phyloP scores from a whole-genome alignment of 2,797 vertebrate species.

The Phaenicophaeus curvirostris region DNA sequence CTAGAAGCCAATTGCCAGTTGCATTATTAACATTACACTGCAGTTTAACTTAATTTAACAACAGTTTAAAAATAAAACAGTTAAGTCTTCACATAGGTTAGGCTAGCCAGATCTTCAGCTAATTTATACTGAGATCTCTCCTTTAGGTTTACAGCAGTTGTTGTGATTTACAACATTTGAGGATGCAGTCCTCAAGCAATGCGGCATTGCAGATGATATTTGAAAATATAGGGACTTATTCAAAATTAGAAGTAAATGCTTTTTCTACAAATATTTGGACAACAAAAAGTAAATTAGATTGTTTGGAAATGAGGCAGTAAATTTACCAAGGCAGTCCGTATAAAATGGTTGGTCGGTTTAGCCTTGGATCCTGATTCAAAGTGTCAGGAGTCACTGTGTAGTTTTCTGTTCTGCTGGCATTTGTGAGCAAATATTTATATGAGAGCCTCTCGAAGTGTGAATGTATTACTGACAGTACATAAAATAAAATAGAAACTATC shows the following conservation, averaged over 20 bases:
- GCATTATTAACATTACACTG: not conserved
- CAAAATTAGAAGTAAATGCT: conserved; percentile 1
- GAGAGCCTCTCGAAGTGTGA: conserved; percentile 45
- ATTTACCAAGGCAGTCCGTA: not conserved
- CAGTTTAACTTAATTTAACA: conserved; percentile 34
- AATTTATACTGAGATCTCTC: not conserved
- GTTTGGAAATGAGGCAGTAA: not conserved
- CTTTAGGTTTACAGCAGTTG: not conserved
- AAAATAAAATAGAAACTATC: not conserved
- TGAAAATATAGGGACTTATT: not conserved
- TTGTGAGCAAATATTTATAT: conserved; percentile 61
- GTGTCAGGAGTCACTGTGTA: not conserved
- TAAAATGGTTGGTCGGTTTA: conserved; percentile 20
- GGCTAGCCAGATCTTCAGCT: not conserved
- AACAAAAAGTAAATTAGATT: not conserved
- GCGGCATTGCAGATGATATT: not conserved
- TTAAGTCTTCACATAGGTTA: not conserved
- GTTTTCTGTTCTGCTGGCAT: conserved; percentile 37
- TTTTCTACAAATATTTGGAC: not conserved
- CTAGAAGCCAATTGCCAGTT: conserved; percentile 33
- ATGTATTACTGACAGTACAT: conserved; percentile 16
- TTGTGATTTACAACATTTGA: not conserved
- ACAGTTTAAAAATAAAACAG: conserved; percentile 30
- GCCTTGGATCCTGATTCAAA: conserved; percentile 25
- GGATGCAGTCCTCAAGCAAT: not conserved